These are phyloP conservation scores for Callorhinus ursinus DNA, from an alignment of 2,113 vertebrate genomes.

Conservation along the genomic window DNA sequence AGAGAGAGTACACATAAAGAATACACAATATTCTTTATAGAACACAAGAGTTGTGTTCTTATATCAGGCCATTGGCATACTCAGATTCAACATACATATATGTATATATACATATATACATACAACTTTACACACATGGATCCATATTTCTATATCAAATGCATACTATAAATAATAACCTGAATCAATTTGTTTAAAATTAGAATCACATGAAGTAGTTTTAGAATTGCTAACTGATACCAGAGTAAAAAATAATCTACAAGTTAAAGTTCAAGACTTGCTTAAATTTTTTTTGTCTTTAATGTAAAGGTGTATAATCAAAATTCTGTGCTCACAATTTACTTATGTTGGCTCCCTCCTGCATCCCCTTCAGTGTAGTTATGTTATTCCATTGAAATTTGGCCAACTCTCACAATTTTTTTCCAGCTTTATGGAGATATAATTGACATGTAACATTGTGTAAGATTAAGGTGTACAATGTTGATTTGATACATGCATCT, in stretches of 20 bases:
- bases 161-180: background rate
- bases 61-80: background rate
- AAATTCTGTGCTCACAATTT: background rate
- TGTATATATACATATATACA: background rate
- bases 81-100: background rate
- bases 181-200: background rate
- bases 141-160: background rate
- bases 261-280: background rate
- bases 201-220: background rate
- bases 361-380: background rate
- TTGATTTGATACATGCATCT: background rate
- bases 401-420: background rate
- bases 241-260: background rate
- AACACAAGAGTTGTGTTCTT: too few relatives aligned
- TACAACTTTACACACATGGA: background rate
- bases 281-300: background rate
- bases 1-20: background rate
- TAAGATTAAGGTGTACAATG: background rate
- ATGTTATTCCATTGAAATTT: background rate
- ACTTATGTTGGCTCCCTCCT: background rate
- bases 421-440: background rate
- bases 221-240: background rate
- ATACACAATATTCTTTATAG: background rate
- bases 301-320: background rate
- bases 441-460: background rate